Evolutionary conservation across 2,797 vertebrate genomes (phyloP), one percentile per base, ranked within the genome.

Genomic region (Falco biarmicus): DNA sequence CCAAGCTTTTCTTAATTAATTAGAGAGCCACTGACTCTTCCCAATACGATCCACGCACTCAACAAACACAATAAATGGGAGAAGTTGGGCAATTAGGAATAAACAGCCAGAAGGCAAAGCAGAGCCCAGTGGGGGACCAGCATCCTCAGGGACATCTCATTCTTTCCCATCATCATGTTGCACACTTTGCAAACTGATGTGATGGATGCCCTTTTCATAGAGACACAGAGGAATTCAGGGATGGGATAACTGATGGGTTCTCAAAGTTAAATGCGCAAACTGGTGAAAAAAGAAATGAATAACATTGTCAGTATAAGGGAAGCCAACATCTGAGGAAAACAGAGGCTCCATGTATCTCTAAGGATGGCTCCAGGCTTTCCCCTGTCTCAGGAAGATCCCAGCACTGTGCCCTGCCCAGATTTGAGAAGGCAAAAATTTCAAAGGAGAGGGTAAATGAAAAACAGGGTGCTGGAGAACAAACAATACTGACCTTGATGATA

Each of bases 111-210:
- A 56, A 64, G 63, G 34, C 32, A 28, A 87, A 77, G 32, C 29
- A 61, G 31, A 70, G 56, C 19, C 37, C 28, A 1, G n/a, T 31
- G 31, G 31, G 61, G 34, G 39, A 51, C 18, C 56, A 70, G 47
- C 26, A n/a, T 82, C 37, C 47, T 59, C 32, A 29, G 32, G 60
- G 32, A 45, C 45, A 11, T 41, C 59, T 54, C 18, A 34, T 53
- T 45, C 57, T 28, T 74, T 45, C 64, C 66, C 22, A 29, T 31
- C 32, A 26, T 69, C 43, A 3, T 9, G 5, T 3, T 50, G 28
- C 50, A 61, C 1, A 1, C 0, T 2, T 43, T 71, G 32, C 16
- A 53, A 41, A 19, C 0, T 1, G 26, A 11, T 5, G 28, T 8
- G 11, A 26, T 24, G 10, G 13, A 20, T 15, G 15, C 12, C 32